Evolutionary conservation across 2,113 vertebrate genomes (phyloP), one percentile per base, ranked within the genome.

Genomic region (Leiothrix lutea): DNA sequence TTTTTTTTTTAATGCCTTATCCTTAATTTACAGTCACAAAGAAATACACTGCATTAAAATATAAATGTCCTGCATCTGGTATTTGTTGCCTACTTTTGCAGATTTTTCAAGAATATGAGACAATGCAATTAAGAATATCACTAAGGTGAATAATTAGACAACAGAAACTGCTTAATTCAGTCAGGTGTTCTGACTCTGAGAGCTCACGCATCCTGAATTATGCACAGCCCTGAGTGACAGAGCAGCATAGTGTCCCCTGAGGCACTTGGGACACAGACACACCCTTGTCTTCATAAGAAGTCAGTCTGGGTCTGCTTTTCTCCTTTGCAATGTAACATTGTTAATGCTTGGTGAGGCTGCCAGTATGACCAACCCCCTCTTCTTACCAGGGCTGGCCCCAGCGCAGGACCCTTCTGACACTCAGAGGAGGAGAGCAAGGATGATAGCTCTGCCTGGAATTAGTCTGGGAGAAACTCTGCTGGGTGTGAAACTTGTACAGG

Each of bases 311-410:
- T 70, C 67, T 58, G 13, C 12, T 65, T 36, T 40, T 81, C 4
- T n/a, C 0, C 16, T 62, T 28, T 47, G 13, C 35, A 42, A 14
- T 2, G 9, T 9, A 24, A 9, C 9, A 19, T 17, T 7, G 0
- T 12, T 12, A 36, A 50, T 19, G 44, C 20, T 36, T 60, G 35
- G 24, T 48, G 38, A 7, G 22, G 19, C n/a, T 36, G 4, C 21
- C 25, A 58, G 11, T 6, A 78, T 12, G 24, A 72, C 0, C 31
- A 35, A 3, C 5, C 3, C 3, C 6, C 26, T 61, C 15, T 77
- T 53, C 45, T 74, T 8, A 54, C 9, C 9, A 35, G 36, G 9
- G 6, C 31, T 83, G 31, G 29, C 7, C 28, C 5, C 17, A 73
- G n/a, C 11, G 11, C 21, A 29, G 28, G 38, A 80, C 21, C 64